These are phyloP conservation scores for Sciurus carolinensis DNA, from an alignment of 2,797 vertebrate genomes.

Conservation along the genomic window DNA sequence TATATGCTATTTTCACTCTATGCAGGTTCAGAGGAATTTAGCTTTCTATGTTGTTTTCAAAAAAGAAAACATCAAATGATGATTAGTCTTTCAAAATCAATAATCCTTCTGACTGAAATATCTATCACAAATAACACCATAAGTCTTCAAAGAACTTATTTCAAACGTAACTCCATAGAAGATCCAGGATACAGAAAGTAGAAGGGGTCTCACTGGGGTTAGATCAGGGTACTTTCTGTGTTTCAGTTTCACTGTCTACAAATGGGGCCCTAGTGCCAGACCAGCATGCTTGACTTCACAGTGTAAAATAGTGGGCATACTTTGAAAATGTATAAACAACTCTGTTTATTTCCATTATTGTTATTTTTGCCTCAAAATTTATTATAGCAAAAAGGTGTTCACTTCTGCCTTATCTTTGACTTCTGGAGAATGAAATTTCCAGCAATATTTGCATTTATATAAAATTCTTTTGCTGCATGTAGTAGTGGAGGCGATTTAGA, in stretches of 20 bases:
- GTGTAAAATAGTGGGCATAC: not conserved
- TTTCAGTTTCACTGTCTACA: not conserved
- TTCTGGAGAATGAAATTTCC: slow-evolving; percentile 56
- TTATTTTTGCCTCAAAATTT: slow-evolving; percentile 65
- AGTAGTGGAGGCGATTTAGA: slow-evolving; percentile 38
- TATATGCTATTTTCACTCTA: not conserved
- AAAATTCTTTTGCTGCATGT: slow-evolving; percentile 39
- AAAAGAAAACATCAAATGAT: not conserved
- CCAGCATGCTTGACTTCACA: not conserved
- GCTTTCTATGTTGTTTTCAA: slow-evolving; percentile 24
- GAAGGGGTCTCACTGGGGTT: not conserved
- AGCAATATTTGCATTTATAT: slow-evolving; percentile 75
- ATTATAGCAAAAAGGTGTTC: not conserved
- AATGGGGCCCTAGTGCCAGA: not conserved
- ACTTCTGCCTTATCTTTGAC: slow-evolving; percentile 57
- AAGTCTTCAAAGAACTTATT: not conserved
- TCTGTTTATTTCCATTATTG: slow-evolving; percentile 45
- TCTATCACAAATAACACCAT: not conserved
- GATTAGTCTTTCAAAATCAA: slow-evolving; percentile 45
- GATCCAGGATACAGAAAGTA: not conserved
- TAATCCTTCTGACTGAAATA: not conserved
- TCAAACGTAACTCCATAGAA: not conserved
- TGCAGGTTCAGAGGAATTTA: slow-evolving; percentile 9
- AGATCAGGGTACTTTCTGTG: not conserved
- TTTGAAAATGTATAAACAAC: not conserved